Evolutionary conservation across 2,888 invertebrate genomes (phyloP), one percentile per base, ranked within the genome.

Genomic region (Spilarctia lutea): DNA sequence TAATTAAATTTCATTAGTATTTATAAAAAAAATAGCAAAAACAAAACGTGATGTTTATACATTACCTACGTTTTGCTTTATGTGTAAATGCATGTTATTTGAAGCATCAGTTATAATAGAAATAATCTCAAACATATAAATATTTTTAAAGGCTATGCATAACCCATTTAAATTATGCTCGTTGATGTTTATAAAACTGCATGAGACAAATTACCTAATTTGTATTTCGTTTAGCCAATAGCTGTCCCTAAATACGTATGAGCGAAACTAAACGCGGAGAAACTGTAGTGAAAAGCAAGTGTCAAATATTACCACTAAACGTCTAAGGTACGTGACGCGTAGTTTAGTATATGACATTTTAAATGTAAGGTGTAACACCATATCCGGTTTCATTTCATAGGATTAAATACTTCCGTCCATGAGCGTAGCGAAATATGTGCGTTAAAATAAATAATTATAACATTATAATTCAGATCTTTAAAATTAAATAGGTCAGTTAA

Each of bases 351-450:
- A 63, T 30, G 63, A 63, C 63, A 75, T 71, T 76, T 68, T 10
- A 84, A 83, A 83, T 78, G 80, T 84, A 75, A 78, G 75, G 56
- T 66, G 65, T 70, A 70, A 65, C 30, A 42, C 2, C 39, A 73
- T 52, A 74, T 70, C 70, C 74, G 74, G 45, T 52, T 75, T 71
- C 68, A 77, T 79, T 80, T 63, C 76, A 73, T 76, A 82, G 52
- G 27, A 56, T 65, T 73, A 33, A n/a, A 70, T 48, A 56, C 56
- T 74, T 70, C 74, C 74, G 70, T 63, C 35, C 39, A n/a, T 52
- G 39, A 69, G 70, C 56, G 39, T 39, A 35, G 73, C 69, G 65
- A 70, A 42, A 70, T 65, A 74, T 68, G 30, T 30, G 42, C 45
- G 20, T 67, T 67, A 45, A 11, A 45, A 30, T 10, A 11, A 45